A percentile compares a stretch with the other conserved stretches of the same genome.
These are phyloP conservation scores for Probosciger aterrimus DNA, from an alignment of 2,113 vertebrate genomes.

Conservation along the genomic window DNA sequence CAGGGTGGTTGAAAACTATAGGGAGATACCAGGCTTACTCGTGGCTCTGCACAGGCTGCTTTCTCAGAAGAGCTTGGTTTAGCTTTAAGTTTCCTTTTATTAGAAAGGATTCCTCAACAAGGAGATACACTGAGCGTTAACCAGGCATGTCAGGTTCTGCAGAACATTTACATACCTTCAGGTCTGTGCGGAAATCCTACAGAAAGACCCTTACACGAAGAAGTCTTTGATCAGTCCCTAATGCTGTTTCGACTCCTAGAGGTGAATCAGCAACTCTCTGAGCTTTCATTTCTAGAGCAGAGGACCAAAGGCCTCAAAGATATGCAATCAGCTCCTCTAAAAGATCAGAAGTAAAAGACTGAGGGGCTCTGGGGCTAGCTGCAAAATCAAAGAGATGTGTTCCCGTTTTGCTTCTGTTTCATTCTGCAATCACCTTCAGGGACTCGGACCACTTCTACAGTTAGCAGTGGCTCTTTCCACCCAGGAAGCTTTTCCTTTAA, in stretches of 20 bases:
- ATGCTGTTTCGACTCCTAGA: background rate
- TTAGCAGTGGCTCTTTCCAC: background rate
- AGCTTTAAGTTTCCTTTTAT: background rate
- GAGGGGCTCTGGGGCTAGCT: background rate
- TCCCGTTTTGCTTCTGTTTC: background rate
- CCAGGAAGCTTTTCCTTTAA: background rate
- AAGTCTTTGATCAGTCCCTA: background rate
- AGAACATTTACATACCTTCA: background rate
- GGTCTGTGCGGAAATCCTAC: background rate
- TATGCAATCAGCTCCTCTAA: background rate
- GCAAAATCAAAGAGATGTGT: background rate
- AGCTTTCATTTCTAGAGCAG: background rate
- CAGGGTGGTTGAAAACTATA: background rate
- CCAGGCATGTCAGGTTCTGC: background rate
- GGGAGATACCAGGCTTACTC: background rate
- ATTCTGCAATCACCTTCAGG: background rate
- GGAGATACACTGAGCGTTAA: rapidly evolving
- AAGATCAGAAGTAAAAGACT: background rate
- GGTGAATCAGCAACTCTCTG: background rate
- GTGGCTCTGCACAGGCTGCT: background rate
- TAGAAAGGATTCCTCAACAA: background rate
- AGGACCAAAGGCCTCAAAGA: background rate
- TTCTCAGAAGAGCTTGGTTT: background rate
- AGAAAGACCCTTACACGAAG: background rate
- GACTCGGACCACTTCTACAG: background rate